phyloP scores from a whole-genome alignment of 1,140 invertebrate genomes.

The Diachasma alloeum region DNA sequence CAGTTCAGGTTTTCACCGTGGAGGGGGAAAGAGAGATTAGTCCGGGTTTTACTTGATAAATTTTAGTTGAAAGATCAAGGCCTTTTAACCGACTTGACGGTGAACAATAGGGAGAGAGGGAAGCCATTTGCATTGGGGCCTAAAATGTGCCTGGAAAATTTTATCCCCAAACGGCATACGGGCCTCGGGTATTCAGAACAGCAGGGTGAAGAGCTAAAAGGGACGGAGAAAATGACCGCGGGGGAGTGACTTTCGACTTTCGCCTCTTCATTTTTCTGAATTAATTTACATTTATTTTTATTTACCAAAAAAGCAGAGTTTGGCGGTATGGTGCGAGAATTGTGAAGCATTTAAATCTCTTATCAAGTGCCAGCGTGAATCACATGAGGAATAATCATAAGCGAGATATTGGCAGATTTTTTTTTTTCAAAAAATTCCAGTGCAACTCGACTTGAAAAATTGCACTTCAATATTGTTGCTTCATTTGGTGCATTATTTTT shows the following conservation, averaged over 20 bases:
- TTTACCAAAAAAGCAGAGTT: background rate
- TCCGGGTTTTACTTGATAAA: background rate
- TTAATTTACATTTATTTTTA: background rate
- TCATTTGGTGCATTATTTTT: slow-evolving; percentile 17
- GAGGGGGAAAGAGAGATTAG: background rate
- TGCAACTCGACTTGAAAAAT: background rate
- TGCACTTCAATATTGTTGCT: background rate
- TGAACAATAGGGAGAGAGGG: background rate
- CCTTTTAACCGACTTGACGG: background rate
- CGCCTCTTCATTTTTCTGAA: background rate
- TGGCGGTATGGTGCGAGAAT: background rate
- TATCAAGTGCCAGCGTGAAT: background rate
- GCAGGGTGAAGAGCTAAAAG: background rate
- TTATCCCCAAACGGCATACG: background rate
- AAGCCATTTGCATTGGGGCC: background rate
- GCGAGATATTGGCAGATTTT: background rate
- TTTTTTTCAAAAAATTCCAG: background rate
- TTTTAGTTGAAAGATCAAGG: slow-evolving; percentile 1
- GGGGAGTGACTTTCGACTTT: slow-evolving; percentile 16
- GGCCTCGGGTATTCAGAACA: background rate
- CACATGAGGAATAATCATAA: background rate
- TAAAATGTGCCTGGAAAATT: background rate
- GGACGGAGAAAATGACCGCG: background rate
- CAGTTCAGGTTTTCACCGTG: background rate
- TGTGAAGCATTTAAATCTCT: background rate